A percentile compares a stretch with the other conserved stretches of the same genome.
Evolutionary conservation across 2,888 invertebrate genomes (phyloP).

Genomic region (Cephus rjabovi): DNA sequence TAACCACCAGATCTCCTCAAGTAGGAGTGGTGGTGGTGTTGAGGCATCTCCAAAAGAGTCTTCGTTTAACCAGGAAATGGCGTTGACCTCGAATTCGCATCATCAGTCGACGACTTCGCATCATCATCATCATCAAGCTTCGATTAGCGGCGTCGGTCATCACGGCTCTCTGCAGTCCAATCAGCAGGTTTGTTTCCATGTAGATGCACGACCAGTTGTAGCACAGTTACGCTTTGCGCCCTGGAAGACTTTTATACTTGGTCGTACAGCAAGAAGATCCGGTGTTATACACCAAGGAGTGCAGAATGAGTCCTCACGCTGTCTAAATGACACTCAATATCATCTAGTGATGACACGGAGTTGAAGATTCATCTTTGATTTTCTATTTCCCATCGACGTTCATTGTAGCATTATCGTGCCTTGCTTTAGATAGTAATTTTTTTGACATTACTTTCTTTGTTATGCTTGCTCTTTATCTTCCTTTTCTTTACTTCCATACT

Average conservation of each 20-base stretch:
- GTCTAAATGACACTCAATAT: not conserved
- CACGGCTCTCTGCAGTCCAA: slow-evolving; percentile 58
- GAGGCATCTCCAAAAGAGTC: slow-evolving; percentile 54
- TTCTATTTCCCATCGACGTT: not conserved
- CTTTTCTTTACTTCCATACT: not conserved
- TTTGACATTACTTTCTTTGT: not conserved
- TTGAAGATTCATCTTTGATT: not conserved
- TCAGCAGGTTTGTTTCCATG: slow-evolving; percentile 60
- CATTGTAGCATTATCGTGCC: not conserved
- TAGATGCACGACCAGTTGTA: slow-evolving; percentile 40
- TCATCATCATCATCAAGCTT: slow-evolving; percentile 57
- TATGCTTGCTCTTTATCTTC: not conserved
- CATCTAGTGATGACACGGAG: not conserved
- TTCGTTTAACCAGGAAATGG: slow-evolving; percentile 59
- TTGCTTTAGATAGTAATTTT: not conserved
- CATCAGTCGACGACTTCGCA: slow-evolving; percentile 54
- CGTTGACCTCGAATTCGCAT: slow-evolving; percentile 53
- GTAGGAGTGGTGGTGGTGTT: slow-evolving; percentile 71
- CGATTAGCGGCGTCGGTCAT: slow-evolving; percentile 54
- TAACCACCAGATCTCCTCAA: slow-evolving; percentile 69
- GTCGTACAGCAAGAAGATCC: not conserved
- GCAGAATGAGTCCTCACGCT: not conserved
- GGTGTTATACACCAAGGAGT: not conserved
- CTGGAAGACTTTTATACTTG: not conserved
- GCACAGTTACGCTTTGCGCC: not conserved